A percentile compares a stretch with the other conserved stretches of the same genome.
phyloP scores from a whole-genome alignment of 2,113 vertebrate species.

The Phylloscopus whistleri region DNA sequence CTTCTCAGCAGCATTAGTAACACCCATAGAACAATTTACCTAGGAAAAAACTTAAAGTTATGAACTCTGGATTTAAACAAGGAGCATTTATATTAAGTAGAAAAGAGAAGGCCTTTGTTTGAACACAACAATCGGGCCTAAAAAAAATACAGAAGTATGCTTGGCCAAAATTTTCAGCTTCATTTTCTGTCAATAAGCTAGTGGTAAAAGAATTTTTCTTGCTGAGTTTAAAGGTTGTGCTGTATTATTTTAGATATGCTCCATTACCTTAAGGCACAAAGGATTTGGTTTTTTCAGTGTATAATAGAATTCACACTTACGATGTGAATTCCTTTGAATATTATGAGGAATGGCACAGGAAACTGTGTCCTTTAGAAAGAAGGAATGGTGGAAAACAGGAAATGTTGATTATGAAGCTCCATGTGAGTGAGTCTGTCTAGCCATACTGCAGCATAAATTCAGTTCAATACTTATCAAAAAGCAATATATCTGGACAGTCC shows the following conservation, averaged over 20 bases:
- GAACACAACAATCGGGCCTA: neutral
- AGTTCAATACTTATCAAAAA: neutral
- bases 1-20: neutral
- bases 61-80: constrained; percentile 24
- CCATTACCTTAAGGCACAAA: constrained; percentile 40
- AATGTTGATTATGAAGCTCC: neutral
- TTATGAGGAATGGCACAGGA: neutral
- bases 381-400: neutral
- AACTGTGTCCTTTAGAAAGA: neutral
- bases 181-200: neutral
- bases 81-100: neutral
- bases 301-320: neutral
- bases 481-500: neutral
- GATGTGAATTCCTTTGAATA: neutral
- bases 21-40: neutral
- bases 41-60: constrained; percentile 1
- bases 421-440: neutral
- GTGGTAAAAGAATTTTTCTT: neutral
- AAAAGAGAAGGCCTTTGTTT: constrained; percentile 48
- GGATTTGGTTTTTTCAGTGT: neutral
- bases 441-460: neutral
- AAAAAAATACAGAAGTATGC: constrained; percentile 18
- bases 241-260: constrained; percentile 39
- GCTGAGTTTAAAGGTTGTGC: constrained; percentile 4
- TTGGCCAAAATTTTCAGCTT: constrained; percentile 18